phyloP scores from a whole-genome alignment of 37 sponge, comb jelly and placozoan genomes.

The Sycon ciliatum region DNA sequence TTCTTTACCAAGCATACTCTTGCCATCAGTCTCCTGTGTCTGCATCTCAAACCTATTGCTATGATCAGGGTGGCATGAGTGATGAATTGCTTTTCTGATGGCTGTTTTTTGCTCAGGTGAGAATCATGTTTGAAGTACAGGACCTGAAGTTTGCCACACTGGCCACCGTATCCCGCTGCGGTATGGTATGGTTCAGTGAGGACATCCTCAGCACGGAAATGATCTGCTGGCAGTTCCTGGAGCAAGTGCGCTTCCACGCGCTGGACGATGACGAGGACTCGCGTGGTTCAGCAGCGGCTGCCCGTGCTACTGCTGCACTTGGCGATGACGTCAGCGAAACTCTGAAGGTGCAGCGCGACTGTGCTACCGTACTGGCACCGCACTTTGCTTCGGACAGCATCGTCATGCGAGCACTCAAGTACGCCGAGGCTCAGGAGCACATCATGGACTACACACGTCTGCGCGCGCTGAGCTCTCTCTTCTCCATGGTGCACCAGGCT shows the following conservation, averaged over 20 bases:
- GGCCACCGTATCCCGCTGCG: slow-evolving; percentile 96
- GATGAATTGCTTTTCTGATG: background rate
- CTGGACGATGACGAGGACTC: slow-evolving; percentile 77
- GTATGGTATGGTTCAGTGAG: slow-evolving; percentile 99
- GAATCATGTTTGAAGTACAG: slow-evolving; percentile 97
- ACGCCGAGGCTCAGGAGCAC: slow-evolving; percentile 63
- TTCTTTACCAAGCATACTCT: no score
- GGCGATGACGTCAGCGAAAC: slow-evolving; percentile 10
- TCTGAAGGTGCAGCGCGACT: slow-evolving; percentile 65
- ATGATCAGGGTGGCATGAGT: background rate
- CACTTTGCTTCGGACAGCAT: slow-evolving; percentile 76
- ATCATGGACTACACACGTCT: slow-evolving; percentile 96
- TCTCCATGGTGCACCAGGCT: slow-evolving; percentile 87
- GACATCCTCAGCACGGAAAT: slow-evolving; percentile 87
- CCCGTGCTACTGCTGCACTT: background rate
- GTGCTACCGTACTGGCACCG: slow-evolving; percentile 62
- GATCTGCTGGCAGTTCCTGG: slow-evolving; percentile 75
- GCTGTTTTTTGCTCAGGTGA: slow-evolving; percentile 38
- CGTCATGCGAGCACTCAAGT: slow-evolving; percentile 58
- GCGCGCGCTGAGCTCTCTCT: slow-evolving; percentile 78
- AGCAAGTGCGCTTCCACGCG: slow-evolving; percentile 54
- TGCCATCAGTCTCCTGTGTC: background rate
- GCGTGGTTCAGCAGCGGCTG: background rate
- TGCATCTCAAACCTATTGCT: background rate
- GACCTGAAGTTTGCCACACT: slow-evolving; percentile 91